Evolutionary conservation across 2,113 vertebrate species (phyloP).

Genomic region (Chionis minor): DNA sequence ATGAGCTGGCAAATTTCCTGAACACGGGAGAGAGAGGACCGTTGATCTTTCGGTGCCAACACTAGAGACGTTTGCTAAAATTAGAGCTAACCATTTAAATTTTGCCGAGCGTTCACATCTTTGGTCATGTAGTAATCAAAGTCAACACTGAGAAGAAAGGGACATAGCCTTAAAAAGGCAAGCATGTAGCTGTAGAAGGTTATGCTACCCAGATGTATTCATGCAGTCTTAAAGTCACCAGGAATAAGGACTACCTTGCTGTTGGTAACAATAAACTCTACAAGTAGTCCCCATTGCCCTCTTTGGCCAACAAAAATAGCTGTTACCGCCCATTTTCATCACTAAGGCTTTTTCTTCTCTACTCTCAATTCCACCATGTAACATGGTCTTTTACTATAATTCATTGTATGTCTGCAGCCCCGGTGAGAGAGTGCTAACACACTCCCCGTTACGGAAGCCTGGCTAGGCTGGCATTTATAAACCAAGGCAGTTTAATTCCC

Average conservation of each 20-base stretch:
- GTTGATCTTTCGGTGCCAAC: not conserved
- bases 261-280: not conserved
- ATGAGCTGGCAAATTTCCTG: not conserved
- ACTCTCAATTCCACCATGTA: not conserved
- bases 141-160: not conserved
- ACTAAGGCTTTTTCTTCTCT: not conserved
- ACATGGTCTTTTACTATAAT: not conserved
- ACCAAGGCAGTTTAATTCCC: not conserved
- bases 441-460: fast-evolving
- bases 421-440: not conserved
- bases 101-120: not conserved
- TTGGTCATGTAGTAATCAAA: not conserved
- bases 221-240: not conserved
- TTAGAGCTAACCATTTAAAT: not conserved
- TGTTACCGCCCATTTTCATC: not conserved
- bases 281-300: not conserved
- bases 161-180: not conserved
- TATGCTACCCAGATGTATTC: not conserved
- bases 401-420: not conserved
- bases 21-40: not conserved
- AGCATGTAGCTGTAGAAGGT: not conserved
- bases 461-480: not conserved
- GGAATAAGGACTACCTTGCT: not conserved
- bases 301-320: not conserved
- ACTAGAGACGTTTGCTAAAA: not conserved